Percentiles rank a stretch among this genome's conserved stretches.
Conservation (phyloP, 2,797 vertebrate genomes). For the Coreius guichenoti region DNA sequence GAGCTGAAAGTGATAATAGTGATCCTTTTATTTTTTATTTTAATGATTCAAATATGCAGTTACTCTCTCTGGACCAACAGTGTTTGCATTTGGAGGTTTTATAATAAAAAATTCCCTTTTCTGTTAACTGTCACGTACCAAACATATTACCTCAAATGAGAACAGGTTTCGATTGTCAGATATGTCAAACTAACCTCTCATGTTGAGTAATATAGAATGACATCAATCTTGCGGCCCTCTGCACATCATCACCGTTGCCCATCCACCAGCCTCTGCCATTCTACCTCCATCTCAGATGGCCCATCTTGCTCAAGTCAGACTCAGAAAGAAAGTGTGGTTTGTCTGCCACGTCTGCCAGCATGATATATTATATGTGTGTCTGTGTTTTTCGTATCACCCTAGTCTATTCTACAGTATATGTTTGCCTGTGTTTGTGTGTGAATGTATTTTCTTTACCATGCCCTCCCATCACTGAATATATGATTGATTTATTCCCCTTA, state of each 20-base stretch:
- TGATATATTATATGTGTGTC: conserved; percentile 55
- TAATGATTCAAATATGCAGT: conserved; percentile 7
- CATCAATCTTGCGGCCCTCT: conserved; percentile 65
- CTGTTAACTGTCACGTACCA: background rate
- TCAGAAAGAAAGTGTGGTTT: conserved; percentile 86
- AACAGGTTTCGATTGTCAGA: conserved; percentile 6
- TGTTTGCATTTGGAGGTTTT: conserved; percentile 32
- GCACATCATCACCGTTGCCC: conserved; percentile 66
- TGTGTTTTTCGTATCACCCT: conserved; percentile 37
- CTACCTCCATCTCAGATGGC: conserved; percentile 78
- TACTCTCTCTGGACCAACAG: background rate
- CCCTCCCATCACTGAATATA: conserved; percentile 73
- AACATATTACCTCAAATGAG: background rate
- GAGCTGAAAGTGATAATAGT: background rate
- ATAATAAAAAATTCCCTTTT: background rate
- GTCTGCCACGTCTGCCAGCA: conserved; percentile 77
- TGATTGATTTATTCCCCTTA: conserved; percentile 58
- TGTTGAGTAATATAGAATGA: conserved; percentile 63
- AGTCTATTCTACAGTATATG: conserved; percentile 42
- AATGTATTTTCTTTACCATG: conserved; percentile 65
- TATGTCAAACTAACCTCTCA: conserved; percentile 47
- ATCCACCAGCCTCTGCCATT: conserved; percentile 75
- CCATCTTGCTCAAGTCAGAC: conserved; percentile 86
- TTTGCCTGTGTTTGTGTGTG: conserved; percentile 57
- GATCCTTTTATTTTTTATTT: background rate